Base-by-base conservation (phyloP, 2,888 invertebrate species). In the Synanthedon tipuliformis region DNA sequence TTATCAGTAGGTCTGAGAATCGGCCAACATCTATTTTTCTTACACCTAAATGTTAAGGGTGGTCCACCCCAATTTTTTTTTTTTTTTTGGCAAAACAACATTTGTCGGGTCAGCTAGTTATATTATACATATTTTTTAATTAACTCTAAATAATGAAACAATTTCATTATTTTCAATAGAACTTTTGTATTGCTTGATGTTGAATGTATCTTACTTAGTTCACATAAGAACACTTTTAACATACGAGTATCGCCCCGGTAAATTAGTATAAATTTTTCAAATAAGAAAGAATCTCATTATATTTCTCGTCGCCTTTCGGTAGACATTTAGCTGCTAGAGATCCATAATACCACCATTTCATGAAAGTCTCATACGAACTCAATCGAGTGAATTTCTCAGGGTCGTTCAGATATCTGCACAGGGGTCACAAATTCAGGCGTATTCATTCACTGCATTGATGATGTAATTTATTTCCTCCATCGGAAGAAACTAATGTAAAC, bases 311-410 rank as follows among this genome's bases (percentile, higher is more conserved):
- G 0, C 78, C 73, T 50, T 58, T 61, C 0, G 63, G 61, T 13
- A 52, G 5, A 52, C 68, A 68, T 41, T 58, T 62, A 5, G 61
- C 54, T 23, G 56, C 60, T 15, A 77, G 51, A 0, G 67, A 57
- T 0, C 70, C 73, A 3, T 57, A 55, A 40, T 69, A 73, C 85
- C 85, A 85, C 85, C 85, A 85, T 1, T 63, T 63, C 12, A 83
- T 71, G 7, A 84, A 78, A 0, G 59, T 53, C 3, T 58, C 60
- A 45, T 79, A 75, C 0, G 58, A 56, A 15, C 64, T 73, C 1
- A 54, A 53, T 0, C 34, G 56, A 0, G 55, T 49, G 41, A 68
- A 58, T 48, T 59, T 63, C 0, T 55, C 57, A 1, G 59, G 55
- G 50, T 75, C 62, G 55, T 83, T 78, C 0, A 85, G 58, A 50